Evolutionary conservation across 2,888 invertebrate species (phyloP).

Genomic region (Caradrina kadenii): DNA sequence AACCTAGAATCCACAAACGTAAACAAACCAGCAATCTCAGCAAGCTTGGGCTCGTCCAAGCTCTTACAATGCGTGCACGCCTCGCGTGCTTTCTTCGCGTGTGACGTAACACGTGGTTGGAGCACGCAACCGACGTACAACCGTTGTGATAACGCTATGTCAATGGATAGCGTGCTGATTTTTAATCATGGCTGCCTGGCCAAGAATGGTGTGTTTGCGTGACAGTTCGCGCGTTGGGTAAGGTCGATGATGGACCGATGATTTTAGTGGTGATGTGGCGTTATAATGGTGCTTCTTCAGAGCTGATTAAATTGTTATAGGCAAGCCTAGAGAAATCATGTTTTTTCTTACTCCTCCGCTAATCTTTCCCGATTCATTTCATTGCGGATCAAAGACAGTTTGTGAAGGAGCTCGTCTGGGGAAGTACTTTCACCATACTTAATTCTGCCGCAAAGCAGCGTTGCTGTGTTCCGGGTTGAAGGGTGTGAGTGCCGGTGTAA

Average conservation of each 20-base stretch:
- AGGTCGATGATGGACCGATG: conserved; percentile 67
- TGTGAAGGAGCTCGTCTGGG: too few species aligned
- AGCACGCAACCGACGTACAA: conserved; percentile 80
- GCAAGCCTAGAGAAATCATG: too few species aligned
- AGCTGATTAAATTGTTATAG: background rate
- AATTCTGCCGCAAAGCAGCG: too few species aligned
- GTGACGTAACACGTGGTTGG: conserved; percentile 80
- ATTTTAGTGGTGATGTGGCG: conserved; percentile 46
- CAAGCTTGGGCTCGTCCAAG: conserved; percentile 62
- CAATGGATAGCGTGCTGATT: conserved; percentile 88
- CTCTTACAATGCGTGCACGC: conserved; percentile 72
- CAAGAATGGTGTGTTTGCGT: conserved; percentile 81
- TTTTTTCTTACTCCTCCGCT: too few species aligned
- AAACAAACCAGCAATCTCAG: conserved; percentile 59
- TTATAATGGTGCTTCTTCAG: background rate
- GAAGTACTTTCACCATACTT: too few species aligned
- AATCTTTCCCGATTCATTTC: too few species aligned
- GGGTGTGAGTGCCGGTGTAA: too few species aligned
- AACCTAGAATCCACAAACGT: conserved; percentile 54
- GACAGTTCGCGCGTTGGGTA: conserved; percentile 70
- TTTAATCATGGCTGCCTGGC: conserved; percentile 77
- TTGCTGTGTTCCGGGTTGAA: too few species aligned
- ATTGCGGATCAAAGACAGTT: too few species aligned
- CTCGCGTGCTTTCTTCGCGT: conserved; percentile 81
- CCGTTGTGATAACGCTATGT: conserved; percentile 80